phyloP scores from a whole-genome alignment of 2,888 invertebrate genomes.

The Theristus sp. region DNA sequence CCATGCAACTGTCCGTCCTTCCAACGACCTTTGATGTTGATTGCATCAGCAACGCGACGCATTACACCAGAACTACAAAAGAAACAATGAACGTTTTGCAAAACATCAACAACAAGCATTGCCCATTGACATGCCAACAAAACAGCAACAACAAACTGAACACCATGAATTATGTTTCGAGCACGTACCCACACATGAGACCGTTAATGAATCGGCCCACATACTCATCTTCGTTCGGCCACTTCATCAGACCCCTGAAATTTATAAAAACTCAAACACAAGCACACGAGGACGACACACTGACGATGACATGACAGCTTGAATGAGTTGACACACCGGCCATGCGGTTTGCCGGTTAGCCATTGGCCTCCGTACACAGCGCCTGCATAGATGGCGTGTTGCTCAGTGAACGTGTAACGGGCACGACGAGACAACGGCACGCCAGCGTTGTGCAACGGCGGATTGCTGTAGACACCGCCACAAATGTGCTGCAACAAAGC shows the following conservation, averaged over 20 bases:
- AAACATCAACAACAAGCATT: not conserved
- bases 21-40: conserved; percentile 49
- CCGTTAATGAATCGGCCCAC: conserved; percentile 59
- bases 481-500: conserved; percentile 48
- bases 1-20: conserved; percentile 64
- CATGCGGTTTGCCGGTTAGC: conserved; percentile 62
- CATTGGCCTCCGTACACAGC: conserved; percentile 59
- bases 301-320: conserved; percentile 1
- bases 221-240: conserved; percentile 58
- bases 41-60: not conserved
- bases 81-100: not conserved
- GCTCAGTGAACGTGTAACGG: conserved; percentile 48
- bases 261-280: not conserved
- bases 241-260: conserved; percentile 50
- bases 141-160: too few relatives aligned
- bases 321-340: conserved; percentile 34
- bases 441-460: conserved; percentile 18
- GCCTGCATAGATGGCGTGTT: conserved; percentile 51
- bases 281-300: not conserved
- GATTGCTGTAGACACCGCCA: conserved; percentile 36
- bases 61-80: not conserved
- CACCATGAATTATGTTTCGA: too few relatives aligned
- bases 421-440: conserved; percentile 54
- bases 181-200: conserved; percentile 49
- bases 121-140: not conserved